A percentile compares a stretch with the other conserved stretches of the same genome.
Conservation (phyloP, 2,888 invertebrate species). For the Pachliopta kotzebuea region DNA sequence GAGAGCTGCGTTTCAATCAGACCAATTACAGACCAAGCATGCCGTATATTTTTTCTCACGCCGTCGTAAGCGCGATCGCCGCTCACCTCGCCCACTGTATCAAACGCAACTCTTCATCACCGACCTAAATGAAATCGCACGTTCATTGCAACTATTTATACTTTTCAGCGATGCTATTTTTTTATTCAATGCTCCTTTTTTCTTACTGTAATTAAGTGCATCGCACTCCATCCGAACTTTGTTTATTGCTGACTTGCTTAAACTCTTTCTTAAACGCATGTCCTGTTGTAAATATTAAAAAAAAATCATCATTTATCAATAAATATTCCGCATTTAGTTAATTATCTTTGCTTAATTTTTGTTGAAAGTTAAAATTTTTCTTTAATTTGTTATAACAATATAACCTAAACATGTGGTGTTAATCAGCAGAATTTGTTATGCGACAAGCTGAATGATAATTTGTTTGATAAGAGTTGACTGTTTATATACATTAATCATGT, state of each 20-base stretch:
- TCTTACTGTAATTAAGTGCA: background rate
- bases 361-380: background rate
- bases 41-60: slow-evolving; percentile 66
- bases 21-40: slow-evolving; percentile 71
- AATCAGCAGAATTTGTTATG: background rate
- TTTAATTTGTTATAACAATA: background rate
- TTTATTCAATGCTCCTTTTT: slow-evolving; percentile 35
- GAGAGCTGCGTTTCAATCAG: slow-evolving; percentile 75
- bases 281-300: background rate
- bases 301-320: background rate
- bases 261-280: background rate
- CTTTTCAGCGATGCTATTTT: slow-evolving; percentile 46
- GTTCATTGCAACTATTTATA: slow-evolving; percentile 44
- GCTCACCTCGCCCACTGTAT: slow-evolving; percentile 39
- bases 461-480: background rate
- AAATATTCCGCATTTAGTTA: background rate
- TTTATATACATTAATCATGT: slow-evolving; percentile 2
- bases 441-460: background rate
- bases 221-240: slow-evolving; percentile 1
- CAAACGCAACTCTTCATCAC: slow-evolving; percentile 32
- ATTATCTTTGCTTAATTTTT: no score
- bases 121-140: slow-evolving; percentile 45
- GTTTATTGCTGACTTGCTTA: slow-evolving; percentile 9
- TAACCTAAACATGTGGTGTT: background rate
- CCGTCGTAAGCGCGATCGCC: slow-evolving; percentile 37